Conservation (phyloP, 2,888 invertebrate genomes). For the Sesia bembeciformis region DNA sequence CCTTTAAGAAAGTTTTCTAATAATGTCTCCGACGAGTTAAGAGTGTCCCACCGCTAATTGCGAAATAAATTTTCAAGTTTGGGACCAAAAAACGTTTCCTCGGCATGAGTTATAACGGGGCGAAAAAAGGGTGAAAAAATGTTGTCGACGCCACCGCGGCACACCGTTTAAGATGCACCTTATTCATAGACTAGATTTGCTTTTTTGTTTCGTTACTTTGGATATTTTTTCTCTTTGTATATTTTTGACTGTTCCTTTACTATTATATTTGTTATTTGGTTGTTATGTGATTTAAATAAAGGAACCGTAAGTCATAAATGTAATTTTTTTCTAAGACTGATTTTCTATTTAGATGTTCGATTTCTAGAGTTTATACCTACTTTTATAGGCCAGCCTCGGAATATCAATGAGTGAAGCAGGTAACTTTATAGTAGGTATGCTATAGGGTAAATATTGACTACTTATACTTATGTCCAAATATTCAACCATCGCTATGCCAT, state of each 20-base stretch:
- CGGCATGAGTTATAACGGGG: constrained; percentile 49
- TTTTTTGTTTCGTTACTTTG: constrained; percentile 5
- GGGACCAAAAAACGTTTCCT: constrained; percentile 50
- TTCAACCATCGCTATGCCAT: neutral
- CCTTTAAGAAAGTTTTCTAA: constrained; percentile 68
- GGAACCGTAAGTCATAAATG: too few relatives aligned
- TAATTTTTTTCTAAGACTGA: too few relatives aligned
- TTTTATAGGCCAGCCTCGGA: too few relatives aligned
- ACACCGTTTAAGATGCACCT: neutral
- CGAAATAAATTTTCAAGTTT: constrained; percentile 71
- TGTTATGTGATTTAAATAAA: too few relatives aligned
- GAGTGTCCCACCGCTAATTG: constrained; percentile 62
- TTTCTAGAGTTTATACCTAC: too few relatives aligned
- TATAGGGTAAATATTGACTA: neutral
- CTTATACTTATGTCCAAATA: neutral
- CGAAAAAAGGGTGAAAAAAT: constrained; percentile 34
- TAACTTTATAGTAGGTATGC: neutral
- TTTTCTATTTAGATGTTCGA: too few relatives aligned
- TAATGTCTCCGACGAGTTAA: constrained; percentile 57
- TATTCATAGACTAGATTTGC: neutral
- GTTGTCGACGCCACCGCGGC: neutral
- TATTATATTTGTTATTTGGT: too few relatives aligned
- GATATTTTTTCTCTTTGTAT: neutral
- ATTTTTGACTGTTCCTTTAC: neutral
- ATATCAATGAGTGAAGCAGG: too few relatives aligned